Conservation (phyloP, 2,888 invertebrate species). For the Chymomyza amoena region DNA sequence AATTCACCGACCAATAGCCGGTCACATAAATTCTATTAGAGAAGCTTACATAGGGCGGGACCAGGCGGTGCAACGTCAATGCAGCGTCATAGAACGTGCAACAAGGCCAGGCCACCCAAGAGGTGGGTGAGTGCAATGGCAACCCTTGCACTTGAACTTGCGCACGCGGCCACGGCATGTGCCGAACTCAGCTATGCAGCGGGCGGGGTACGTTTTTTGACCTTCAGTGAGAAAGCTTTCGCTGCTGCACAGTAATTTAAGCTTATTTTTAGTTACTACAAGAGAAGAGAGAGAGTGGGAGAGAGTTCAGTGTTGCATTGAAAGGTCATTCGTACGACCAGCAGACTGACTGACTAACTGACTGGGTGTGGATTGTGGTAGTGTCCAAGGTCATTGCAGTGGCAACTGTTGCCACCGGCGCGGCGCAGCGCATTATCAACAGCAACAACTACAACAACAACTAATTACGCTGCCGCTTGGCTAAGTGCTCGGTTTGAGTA, state of each 20-base stretch:
- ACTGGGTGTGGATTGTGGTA: constrained; percentile 34
- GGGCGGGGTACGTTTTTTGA: constrained; percentile 53
- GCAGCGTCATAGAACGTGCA: constrained; percentile 20
- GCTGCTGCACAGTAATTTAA: constrained; percentile 20
- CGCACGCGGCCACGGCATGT: constrained; percentile 68
- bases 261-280: constrained; percentile 65
- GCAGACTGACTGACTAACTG: constrained; percentile 6
- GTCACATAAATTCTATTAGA: constrained; percentile 12
- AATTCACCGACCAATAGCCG: constrained; percentile 13
- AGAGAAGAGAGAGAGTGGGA: not conserved
- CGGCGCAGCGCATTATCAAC: constrained; percentile 18
- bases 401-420: constrained; percentile 26
- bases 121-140: constrained; percentile 36
- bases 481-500: constrained; percentile 8
- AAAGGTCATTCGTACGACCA: constrained; percentile 61
- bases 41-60: constrained; percentile 6
- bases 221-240: constrained; percentile 64
- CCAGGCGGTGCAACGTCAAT: constrained; percentile 41
- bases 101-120: constrained; percentile 33
- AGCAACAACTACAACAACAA: constrained; percentile 29
- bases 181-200: constrained; percentile 25
- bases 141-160: constrained; percentile 76
- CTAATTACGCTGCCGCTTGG: constrained; percentile 38
- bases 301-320: constrained; percentile 42
- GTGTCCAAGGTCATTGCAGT: constrained; percentile 57